Base-by-base conservation (phyloP, 2,888 invertebrate species). In the Uropetala carovei region DNA sequence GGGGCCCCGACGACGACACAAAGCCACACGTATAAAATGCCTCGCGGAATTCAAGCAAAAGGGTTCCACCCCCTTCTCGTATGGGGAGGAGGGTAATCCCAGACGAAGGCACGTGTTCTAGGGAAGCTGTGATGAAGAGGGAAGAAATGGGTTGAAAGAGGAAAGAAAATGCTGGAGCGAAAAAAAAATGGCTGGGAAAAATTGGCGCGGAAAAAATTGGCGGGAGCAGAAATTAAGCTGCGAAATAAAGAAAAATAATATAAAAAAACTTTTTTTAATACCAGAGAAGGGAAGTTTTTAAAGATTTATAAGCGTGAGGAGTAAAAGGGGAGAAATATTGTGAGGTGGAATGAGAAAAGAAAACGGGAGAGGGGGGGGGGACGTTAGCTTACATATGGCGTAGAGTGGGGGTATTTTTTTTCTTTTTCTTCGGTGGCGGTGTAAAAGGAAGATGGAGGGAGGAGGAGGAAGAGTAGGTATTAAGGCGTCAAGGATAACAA, bases 401-500 rank as follows among this genome's bases (percentile, higher is more conserved):
- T 75, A 75, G 75, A 75, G 22, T 22, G 22, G 18, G 18, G 18
- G 14, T 7, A 14, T 75, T 75, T 64, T 75, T 5, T 43, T 43
- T 43, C n/a, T 43, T 43, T 43, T 5, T 43, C 5, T 43, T 43
- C 43, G 43, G 43, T 43, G 43, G 43, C 5, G 43, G 43, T 43
- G 43, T 43, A 43, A n/a, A n/a, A 68, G 68, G 68, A 68, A 68
- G 60, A 60, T 30, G 68, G 68, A 43, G 86, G 85, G 60, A 60
- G 22, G 30, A 30, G 60, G 10, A 30, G 86, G 59, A 27, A 58
- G 58, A 85, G 85, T 22, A 30, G 89, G 89, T 89, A 89, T 89
- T 89, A 89, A 68, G 89, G 89, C 89, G 64, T 89, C 64, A 43
- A 64, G 89, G 89, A 89, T 89, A 89, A 89, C 89, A 89, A 89